phyloP scores from a whole-genome alignment of 35 echinoderm and acorn worm species.

The Heliocidaris tuberculata region DNA sequence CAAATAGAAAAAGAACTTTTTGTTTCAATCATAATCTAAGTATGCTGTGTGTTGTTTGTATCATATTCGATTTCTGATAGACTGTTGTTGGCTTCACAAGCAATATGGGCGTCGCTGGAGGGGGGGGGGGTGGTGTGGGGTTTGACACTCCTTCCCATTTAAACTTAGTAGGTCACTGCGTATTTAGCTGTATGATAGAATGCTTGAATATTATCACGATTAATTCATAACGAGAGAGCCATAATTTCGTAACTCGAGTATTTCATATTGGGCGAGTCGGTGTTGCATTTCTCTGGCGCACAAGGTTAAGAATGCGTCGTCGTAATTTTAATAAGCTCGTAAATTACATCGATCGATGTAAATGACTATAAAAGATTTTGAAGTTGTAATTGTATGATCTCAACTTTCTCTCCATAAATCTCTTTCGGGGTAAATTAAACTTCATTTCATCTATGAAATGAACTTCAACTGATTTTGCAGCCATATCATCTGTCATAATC shows the following conservation, averaged over 20 bases:
- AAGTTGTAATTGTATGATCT: neutral
- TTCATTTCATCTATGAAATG: neutral
- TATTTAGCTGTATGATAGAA: no score
- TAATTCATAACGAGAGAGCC: neutral
- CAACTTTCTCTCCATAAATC: neutral
- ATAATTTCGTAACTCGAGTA: neutral
- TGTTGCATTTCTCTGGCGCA: neutral
- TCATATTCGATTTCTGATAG: no score
- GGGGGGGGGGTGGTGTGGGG: no score
- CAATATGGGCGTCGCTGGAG: no score
- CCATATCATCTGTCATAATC: neutral
- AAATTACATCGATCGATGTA: neutral
- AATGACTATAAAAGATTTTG: neutral
- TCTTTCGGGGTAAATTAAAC: neutral
- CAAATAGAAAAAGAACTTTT: no score
- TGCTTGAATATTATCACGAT: neutral
- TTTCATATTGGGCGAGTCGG: neutral
- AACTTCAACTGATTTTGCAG: neutral
- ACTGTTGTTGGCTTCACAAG: no score
- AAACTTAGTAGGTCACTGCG: no score
- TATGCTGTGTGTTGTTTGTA: no score
- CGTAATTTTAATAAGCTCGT: neutral
- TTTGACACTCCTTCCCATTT: no score
- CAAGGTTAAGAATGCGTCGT: neutral
- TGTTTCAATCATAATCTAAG: no score